Evolutionary conservation across 2,888 invertebrate species (phyloP), one percentile per base, ranked within the genome.

Genomic region (Bembecia ichneumoniformis): DNA sequence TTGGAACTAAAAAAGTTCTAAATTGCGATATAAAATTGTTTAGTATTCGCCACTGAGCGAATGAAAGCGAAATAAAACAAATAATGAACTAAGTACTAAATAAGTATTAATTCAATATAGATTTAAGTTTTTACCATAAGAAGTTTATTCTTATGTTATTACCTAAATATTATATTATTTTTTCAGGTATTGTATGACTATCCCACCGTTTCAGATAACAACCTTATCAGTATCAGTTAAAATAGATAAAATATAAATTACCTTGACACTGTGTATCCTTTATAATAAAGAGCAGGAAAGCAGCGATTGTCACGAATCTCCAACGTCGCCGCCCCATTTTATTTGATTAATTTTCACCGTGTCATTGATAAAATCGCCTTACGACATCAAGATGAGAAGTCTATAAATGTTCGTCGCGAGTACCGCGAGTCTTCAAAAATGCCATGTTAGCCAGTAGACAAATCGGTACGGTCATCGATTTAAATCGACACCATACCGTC

Each of bases 321-420:
- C 87, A 86, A 56, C 87, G 86, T 65, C 82, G 77, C 58, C 86
- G 75, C 58, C 77, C 82, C 86, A 87, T 87, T 66, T 68, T 82
- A 55, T 63, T 62, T 57, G 47, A 62, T 63, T 68, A 59, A 67
- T 62, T 77, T 72, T 86, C 82, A 84, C 78, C 82, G 74, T 77
- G 68, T 71, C 84, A 84, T 86, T 69, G 75, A 79, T 66, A 66
- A 60, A 56, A 60, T 58, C 56, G 58, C 44, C n/a, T 40, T 15
- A 44, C 56, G 54, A 55, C 55, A 61, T 51, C 56, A 11, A 20
- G 28, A 57, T 57, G 50, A 57, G 50, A 56, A 60, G 57, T 59
- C 70, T 66, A 71, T 62, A 66, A 70, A 51, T 64, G 61, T 59
- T 61, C 60, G 28, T 28, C 28, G 59, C 65, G 63, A 68, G 65